Base-by-base conservation (phyloP, 2,113 vertebrate species). In the Odocoileus hemionus region DNA sequence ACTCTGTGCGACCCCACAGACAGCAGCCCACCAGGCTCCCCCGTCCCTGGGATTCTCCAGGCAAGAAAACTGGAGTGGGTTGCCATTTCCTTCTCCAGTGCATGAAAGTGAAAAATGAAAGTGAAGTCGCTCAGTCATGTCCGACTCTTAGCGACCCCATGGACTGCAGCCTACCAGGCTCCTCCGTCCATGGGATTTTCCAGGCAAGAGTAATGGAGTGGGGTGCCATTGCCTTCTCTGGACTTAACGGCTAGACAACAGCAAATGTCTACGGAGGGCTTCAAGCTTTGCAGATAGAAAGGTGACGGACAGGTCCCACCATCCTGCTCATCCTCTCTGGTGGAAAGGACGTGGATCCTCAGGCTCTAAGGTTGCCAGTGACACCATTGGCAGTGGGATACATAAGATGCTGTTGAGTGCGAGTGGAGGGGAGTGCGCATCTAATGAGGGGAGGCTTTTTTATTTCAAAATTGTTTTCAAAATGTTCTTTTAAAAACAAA, bases 381-480 rank as follows among this genome's bases (percentile, higher is more conserved):
- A 7, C 7, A 19, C 15, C 5, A 57, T 64, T 3, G 0, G 21
- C 4, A 0, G 3, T 8, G 7, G 33, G 25, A 47, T 70, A 39
- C 60, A 1, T 3, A 36, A 39, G 90, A 28, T 7, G 9, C 57
- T 36, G 2, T 6, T 6, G 11, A 21, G 50, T 55, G 15, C 3
- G 4, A 60, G 26, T 28, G 26, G 6, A 11, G 61, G 28, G 17
- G 43, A 3, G 10, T 0, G 2, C 3, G 9, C 1, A 5, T 78
- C 85, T 60, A 16, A 55, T 28, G 54, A 45, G 13, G 36, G 13
- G 19, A 87, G 80, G 8, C 30, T 78, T 87, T 74, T 82, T 45
- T 30, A 47, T 47, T 87, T 78, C 21, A 4, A 23, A 4, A 23
- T 33, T 70, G 6, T 52, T 89, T 92, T 58, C 28, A 30, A 19